A percentile compares a stretch with the other conserved stretches of the same genome.
phyloP scores from a whole-genome alignment of 2,113 vertebrate genomes.

The Acrocephalus kingi region DNA sequence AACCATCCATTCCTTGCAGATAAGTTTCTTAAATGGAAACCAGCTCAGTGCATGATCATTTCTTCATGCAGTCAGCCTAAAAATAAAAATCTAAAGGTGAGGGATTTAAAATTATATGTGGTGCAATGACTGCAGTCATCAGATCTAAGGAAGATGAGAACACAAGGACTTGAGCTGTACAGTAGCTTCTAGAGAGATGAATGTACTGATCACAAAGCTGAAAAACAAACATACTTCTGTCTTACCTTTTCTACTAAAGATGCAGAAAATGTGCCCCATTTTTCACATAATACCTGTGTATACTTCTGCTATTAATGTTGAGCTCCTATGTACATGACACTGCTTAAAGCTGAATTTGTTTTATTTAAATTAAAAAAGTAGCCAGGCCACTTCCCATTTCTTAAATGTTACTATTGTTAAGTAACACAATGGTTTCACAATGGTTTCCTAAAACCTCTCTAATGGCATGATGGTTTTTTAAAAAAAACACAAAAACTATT shows the following conservation, averaged over 20 bases:
- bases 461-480: neutral
- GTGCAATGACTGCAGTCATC: neutral
- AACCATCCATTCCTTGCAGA: neutral
- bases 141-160: neutral
- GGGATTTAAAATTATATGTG: neutral
- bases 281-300: neutral
- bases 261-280: neutral
- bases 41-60: neutral
- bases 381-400: neutral
- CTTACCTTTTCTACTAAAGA: neutral
- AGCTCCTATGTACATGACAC: neutral
- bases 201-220: neutral
- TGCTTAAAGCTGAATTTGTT: neutral
- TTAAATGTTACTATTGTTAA: neutral
- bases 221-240: neutral
- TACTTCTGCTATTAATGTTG: neutral
- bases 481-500: neutral
- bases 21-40: neutral
- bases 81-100: neutral
- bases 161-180: neutral
- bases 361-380: neutral
- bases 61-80: neutral
- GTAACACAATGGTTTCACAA: neutral
- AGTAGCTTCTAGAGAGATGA: neutral
- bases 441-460: neutral